These are phyloP conservation scores for Matsumyia berberina DNA, from an alignment of 2,888 invertebrate genomes.

Conservation along the genomic window DNA sequence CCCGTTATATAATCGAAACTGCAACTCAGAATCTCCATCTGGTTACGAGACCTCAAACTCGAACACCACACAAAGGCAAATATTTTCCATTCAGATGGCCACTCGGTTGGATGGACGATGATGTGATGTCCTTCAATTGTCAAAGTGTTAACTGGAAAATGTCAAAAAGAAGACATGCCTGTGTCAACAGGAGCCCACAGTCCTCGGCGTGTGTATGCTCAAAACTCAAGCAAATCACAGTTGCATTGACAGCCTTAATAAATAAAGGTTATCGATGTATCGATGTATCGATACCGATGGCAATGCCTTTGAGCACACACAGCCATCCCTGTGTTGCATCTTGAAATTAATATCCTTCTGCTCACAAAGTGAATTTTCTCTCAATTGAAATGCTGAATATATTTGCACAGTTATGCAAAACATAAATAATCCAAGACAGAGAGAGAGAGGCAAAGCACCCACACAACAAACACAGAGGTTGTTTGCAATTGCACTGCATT, in stretches of 20 bases:
- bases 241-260: conserved; percentile 55
- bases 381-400: conserved; percentile 67
- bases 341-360: conserved; percentile 40
- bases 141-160: conserved; percentile 45
- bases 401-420: conserved; percentile 67
- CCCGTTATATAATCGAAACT: too few relatives aligned
- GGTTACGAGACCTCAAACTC: conserved; percentile 39
- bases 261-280: conserved; percentile 61
- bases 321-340: not conserved
- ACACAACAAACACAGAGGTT: not conserved
- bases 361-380: conserved; percentile 52
- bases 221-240: conserved; percentile 56
- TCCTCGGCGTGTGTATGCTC: conserved; percentile 9
- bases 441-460: conserved; percentile 1
- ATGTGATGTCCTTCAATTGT: conserved; percentile 18
- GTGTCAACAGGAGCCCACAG: too few relatives aligned
- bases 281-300: too few relatives aligned
- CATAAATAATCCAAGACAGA: conserved; percentile 41
- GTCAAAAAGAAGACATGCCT: not conserved
- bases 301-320: conserved; percentile 16
- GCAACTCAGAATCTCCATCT: conserved; percentile 10
- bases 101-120: not conserved
- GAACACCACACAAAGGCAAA: conserved; percentile 10
- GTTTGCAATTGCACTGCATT: conserved; percentile 60
- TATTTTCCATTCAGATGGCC: conserved; percentile 14